A percentile compares a stretch with the other conserved stretches of the same genome.
Evolutionary conservation across 2,797 vertebrate species (phyloP).

Genomic region (Bufotes viridis): DNA sequence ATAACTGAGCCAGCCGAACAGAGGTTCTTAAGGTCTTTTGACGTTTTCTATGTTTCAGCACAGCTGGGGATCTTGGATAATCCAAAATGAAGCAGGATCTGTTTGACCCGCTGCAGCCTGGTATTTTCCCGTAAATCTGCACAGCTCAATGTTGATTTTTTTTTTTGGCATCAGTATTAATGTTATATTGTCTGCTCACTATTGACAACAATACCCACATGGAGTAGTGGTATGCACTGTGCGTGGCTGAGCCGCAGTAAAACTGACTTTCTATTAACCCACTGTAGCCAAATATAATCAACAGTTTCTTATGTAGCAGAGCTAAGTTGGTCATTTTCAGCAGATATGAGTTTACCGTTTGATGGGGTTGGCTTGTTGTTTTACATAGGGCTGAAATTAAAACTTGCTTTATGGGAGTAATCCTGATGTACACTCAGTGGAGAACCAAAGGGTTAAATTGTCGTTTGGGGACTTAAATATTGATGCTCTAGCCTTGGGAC

Average conservation of each 20-base stretch:
- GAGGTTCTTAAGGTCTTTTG: slow-evolving; percentile 34
- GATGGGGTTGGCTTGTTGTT: too few species aligned
- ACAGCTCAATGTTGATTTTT: slow-evolving; percentile 41
- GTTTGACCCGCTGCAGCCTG: slow-evolving; percentile 34
- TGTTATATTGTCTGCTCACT: slow-evolving; percentile 15
- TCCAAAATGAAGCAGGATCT: slow-evolving; percentile 54
- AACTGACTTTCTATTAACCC: background rate
- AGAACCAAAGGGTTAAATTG: too few species aligned
- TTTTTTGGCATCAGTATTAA: slow-evolving; percentile 49
- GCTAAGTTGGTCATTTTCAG: background rate
- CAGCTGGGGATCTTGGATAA: slow-evolving; percentile 58
- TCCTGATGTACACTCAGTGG: too few species aligned
- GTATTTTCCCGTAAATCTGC: slow-evolving; percentile 43
- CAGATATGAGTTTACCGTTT: background rate
- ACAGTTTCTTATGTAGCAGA: background rate
- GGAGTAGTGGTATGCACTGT: background rate
- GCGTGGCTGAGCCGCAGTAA: background rate
- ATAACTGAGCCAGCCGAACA: slow-evolving; percentile 25
- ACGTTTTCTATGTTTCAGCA: slow-evolving; percentile 49
- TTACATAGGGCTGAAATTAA: too few species aligned
- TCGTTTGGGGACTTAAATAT: too few species aligned
- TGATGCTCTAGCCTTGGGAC: too few species aligned
- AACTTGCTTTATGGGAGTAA: too few species aligned
- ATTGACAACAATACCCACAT: slow-evolving; percentile 21
- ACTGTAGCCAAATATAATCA: background rate